Evolutionary conservation across 2,888 invertebrate genomes (phyloP).

Genomic region (Unio pictorum): DNA sequence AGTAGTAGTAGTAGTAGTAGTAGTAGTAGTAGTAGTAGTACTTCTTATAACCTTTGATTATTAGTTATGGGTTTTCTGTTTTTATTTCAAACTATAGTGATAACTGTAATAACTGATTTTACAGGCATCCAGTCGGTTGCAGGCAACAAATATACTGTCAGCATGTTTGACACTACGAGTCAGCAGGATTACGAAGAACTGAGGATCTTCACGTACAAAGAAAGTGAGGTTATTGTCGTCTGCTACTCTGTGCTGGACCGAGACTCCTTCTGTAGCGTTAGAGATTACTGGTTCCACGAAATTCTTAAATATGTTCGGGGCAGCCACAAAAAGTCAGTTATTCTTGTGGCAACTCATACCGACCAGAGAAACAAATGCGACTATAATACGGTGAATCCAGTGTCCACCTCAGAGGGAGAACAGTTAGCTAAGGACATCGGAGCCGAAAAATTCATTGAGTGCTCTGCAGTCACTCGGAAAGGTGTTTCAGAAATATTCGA

Average conservation of each 20-base stretch:
- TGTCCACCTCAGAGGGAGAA: constrained; percentile 43
- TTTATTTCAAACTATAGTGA: too few species aligned
- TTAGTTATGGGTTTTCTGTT: too few species aligned
- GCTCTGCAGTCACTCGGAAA: constrained; percentile 40
- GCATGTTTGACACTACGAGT: constrained; percentile 55
- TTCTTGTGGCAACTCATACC: constrained; percentile 56
- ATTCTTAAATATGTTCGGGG: constrained; percentile 38
- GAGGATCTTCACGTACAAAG: constrained; percentile 50
- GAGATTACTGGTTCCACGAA: constrained; percentile 55
- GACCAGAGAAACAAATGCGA: constrained; percentile 38
- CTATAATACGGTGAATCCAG: constrained; percentile 13
- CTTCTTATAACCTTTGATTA: too few species aligned
- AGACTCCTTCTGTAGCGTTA: constrained; percentile 49
- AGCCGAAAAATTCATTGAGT: constrained; percentile 55
- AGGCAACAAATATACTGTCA: constrained; percentile 53
- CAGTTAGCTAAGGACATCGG: constrained; percentile 52
- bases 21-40: too few species aligned
- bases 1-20: too few species aligned
- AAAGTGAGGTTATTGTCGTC: constrained; percentile 51
- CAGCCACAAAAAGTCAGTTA: constrained; percentile 44
- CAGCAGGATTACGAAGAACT: constrained; percentile 53
- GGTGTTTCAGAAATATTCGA: constrained; percentile 48
- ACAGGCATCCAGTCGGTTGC: constrained; percentile 47
- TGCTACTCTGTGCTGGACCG: constrained; percentile 56
- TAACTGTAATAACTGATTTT: constrained; percentile 3